Base-by-base conservation (phyloP, 2,888 invertebrate genomes). In the Heliconius cydno region DNA sequence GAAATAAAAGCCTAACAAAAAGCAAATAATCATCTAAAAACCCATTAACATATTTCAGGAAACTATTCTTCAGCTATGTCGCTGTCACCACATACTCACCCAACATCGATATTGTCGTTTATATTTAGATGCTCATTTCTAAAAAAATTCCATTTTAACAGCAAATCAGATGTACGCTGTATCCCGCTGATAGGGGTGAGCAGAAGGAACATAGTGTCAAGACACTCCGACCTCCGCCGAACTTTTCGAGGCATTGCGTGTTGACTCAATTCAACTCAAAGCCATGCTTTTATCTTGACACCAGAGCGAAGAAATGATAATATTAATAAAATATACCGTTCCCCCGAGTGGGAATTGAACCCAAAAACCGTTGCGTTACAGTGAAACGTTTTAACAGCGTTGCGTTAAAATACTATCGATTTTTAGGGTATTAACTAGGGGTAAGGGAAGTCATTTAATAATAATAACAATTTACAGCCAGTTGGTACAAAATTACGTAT, bases 41-140 rank as follows among this genome's bases (percentile, higher is more conserved):
- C 22, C 73, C 77, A 77, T 81, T 79, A 81, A 76, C 73, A 73
- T 79, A 76, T 79, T 79, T 79, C 52, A 67, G 79, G 76, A 79
- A 79, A 80, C 80, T 52, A 79, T 81, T 79, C 60, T 57, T 76
- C 72, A 81, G 38, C 73, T 34, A 66, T 68, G 79, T 76, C 74
- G 34, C 79, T 77, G 73, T 81, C 68, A 77, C 79, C 52, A 76
- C 67, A 76, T 73, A 76, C 38, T n/a, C n/a, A n/a, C n/a, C n/a
- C 38, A 74, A 75, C 78, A 73, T 79, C 76, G 68, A 63, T 34
- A 77, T 9, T 38, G 57, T 63, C 7, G 57, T 66, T 30, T 80
- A 77, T 77, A 74, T 75, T 38, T 80, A 71, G 77, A 57, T 22
- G 10, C 2, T 52, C 78, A 77, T 65, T 65, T 65, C 28, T 65